Conservation (phyloP, 2,888 invertebrate genomes). For the Julus scanicus region DNA sequence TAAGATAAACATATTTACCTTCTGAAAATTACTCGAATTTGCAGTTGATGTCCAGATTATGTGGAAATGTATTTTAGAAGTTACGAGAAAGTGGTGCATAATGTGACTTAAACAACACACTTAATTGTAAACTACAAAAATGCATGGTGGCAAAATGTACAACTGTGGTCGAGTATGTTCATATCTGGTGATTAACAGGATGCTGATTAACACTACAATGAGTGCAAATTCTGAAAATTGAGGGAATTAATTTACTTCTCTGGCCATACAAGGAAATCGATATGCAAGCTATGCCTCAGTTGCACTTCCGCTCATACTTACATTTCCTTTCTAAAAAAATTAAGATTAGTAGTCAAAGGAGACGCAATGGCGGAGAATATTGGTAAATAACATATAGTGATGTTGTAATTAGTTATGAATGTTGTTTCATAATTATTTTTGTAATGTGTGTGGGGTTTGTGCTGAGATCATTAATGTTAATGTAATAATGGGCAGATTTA, state of each 20-base stretch:
- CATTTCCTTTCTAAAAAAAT: slow-evolving; percentile 32
- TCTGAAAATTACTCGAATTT: too few species aligned
- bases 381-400: background rate
- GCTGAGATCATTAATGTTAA: background rate
- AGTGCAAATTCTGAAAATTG: background rate
- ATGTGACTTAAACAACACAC: too few species aligned
- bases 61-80: too few species aligned
- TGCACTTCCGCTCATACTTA: background rate
- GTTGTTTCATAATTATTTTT: background rate
- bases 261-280: slow-evolving; percentile 38
- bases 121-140: too few species aligned
- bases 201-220: background rate
- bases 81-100: too few species aligned
- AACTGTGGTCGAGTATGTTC: background rate
- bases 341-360: slow-evolving; percentile 25
- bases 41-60: too few species aligned
- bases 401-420: background rate
- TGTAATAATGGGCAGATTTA: slow-evolving; percentile 19
- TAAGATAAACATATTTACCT: too few species aligned
- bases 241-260: slow-evolving; percentile 41
- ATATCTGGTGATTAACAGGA: background rate
- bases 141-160: background rate
- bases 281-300: background rate
- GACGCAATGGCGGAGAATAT: background rate
- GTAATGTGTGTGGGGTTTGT: background rate